These are phyloP conservation scores for Dendrolimus punctatus DNA, from an alignment of 1,140 invertebrate genomes.

Conservation along the genomic window DNA sequence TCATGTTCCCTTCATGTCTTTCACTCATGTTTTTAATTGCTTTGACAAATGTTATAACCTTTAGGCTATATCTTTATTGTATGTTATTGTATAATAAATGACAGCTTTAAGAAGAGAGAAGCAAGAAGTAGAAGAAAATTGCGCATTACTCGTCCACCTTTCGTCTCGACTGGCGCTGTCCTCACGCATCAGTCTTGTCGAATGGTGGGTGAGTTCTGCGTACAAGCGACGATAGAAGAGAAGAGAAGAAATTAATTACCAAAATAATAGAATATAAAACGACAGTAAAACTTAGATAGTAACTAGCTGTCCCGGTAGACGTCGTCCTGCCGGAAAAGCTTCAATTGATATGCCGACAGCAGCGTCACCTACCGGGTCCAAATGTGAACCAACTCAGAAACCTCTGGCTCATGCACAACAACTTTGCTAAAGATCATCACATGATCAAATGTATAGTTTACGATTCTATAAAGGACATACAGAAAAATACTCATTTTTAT, in stretches of 20 bases:
- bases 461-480: slow-evolving; percentile 1
- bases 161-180: slow-evolving; percentile 48
- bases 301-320: no score
- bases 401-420: no score
- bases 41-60: no score
- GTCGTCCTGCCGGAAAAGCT: no score
- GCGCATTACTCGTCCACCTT: slow-evolving; percentile 29
- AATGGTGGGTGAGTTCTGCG: slow-evolving; percentile 57
- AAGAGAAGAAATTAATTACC: slow-evolving; percentile 7
- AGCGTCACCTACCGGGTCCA: no score
- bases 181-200: slow-evolving; percentile 61
- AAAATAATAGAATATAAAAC: neutral
- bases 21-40: no score
- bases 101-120: neutral
- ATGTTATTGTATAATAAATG: slow-evolving; percentile 3
- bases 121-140: slow-evolving; percentile 4
- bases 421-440: no score
- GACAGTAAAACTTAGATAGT: no score
- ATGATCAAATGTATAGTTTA: neutral
- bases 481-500: no score
- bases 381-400: no score
- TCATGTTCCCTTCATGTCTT: no score
- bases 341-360: no score
- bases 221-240: slow-evolving; percentile 12
- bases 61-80: neutral